Evolutionary conservation across 1,140 invertebrate genomes (phyloP).

Genomic region (Mercenaria mercenaria): DNA sequence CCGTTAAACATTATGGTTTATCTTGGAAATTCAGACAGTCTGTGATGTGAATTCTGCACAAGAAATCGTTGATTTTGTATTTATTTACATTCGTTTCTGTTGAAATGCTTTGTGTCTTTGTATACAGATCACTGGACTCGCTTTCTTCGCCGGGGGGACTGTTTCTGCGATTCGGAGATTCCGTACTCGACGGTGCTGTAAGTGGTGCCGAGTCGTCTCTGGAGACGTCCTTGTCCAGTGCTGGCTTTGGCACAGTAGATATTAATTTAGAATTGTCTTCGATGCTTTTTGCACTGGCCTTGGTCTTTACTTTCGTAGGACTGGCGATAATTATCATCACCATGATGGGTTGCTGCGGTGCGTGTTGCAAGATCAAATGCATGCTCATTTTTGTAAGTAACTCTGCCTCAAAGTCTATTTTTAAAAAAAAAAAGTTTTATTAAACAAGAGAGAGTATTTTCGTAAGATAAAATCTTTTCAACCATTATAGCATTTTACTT

Average conservation of each 20-base stretch:
- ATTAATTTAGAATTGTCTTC: constrained; percentile 29
- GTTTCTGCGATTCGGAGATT: constrained; percentile 52
- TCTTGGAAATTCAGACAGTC: too few relatives aligned
- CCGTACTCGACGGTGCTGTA: constrained; percentile 6
- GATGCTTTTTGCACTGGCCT: constrained; percentile 51
- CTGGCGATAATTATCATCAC: constrained; percentile 55
- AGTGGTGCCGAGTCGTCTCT: background rate
- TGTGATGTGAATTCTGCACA: too few relatives aligned
- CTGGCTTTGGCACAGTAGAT: background rate
- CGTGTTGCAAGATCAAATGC: constrained; percentile 64
- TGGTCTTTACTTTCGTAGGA: constrained; percentile 63
- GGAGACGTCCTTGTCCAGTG: background rate
- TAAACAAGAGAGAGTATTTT: too few relatives aligned
- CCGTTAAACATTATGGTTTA: too few relatives aligned
- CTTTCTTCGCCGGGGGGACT: constrained; percentile 40
- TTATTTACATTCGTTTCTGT: too few relatives aligned
- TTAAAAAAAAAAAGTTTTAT: too few relatives aligned
- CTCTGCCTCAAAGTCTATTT: too few relatives aligned
- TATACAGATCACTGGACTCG: constrained; percentile 54
- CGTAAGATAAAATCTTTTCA: too few relatives aligned
- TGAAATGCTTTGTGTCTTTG: too few relatives aligned
- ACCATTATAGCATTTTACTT: too few relatives aligned
- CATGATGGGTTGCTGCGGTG: constrained; percentile 66
- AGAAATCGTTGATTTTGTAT: too few relatives aligned
- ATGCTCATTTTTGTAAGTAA: constrained; percentile 62